Evolutionary conservation across 2,888 invertebrate species (phyloP), one percentile per base, ranked within the genome.

Genomic region (Drosophila mercatorum): DNA sequence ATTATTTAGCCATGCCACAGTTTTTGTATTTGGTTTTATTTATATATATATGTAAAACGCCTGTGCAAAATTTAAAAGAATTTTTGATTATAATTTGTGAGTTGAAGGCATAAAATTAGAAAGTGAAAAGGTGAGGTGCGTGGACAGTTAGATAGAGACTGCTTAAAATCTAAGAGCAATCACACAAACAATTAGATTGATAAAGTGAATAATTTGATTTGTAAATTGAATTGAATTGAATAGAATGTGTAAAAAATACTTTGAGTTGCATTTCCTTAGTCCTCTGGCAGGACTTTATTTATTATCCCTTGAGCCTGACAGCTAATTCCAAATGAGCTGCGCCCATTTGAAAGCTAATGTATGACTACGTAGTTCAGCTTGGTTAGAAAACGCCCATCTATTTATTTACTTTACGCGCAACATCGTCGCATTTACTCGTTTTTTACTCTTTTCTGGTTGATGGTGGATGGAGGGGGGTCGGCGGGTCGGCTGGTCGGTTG

Each of bases 331-430:
- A 53, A 46, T 28, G 53, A 65, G 76, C 76, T 79, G 75, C 70
- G 34, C 79, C 77, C 79, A 63, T 78, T 77, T 56, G 40, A 53
- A 55, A 26, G 69, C 47, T 52, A 68, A 68, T 31, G 26, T 52
- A 68, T 66, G 60, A 52, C 63, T 43, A 56, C 67, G 67, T 58
- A 53, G 73, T 41, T 53, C 51, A 8, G 36, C 26, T 72, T 73
- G 67, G 40, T 60, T 68, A 67, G 76, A 78, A 82, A 83, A 82
- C 81, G 87, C 81, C 81, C 81, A 78, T 58, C 69, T 78, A 83
- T 82, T 82, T 82, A 82, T 82, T 82, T 83, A 86, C 83, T 80
- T 73, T 55, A 61, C 57, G 66, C 57, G 67, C 59, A 60, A 43
- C 66, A 51, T 72, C 63, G 71, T 72, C 57, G 71, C 49, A 56